Conservation (phyloP, 2,888 invertebrate species). For the Heliconius aoede region DNA sequence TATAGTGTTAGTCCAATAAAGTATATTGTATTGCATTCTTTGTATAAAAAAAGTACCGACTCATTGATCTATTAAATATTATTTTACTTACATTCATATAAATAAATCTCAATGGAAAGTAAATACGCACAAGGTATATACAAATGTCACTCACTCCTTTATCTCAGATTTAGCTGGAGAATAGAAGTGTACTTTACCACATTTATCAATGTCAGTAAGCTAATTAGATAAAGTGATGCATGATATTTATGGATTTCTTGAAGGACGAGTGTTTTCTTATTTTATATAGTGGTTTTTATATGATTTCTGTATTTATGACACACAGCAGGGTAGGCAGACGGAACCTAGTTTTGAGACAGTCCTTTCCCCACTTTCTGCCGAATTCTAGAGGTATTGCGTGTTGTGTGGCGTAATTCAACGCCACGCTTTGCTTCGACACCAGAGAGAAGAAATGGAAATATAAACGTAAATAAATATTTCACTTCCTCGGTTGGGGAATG, state of each 20-base stretch:
- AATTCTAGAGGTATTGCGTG: too few relatives aligned
- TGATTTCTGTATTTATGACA: too few relatives aligned
- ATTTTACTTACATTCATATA: not conserved
- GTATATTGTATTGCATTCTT: not conserved
- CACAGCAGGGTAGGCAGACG: too few relatives aligned
- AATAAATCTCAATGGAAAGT: not conserved
- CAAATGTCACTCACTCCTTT: not conserved
- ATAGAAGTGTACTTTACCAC: not conserved
- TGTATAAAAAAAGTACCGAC: not conserved
- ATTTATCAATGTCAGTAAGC: constrained; percentile 20
- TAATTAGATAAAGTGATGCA: constrained; percentile 27
- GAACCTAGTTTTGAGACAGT: too few relatives aligned
- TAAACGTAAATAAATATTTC: too few relatives aligned
- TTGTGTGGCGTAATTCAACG: too few relatives aligned
- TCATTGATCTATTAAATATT: not conserved
- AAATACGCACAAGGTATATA: not conserved
- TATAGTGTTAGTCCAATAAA: too few relatives aligned
- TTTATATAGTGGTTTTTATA: too few relatives aligned
- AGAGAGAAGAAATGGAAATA: too few relatives aligned
- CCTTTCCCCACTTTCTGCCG: too few relatives aligned
- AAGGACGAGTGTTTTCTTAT: not conserved
- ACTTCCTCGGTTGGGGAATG: too few relatives aligned
- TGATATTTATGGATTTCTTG: constrained; percentile 17
- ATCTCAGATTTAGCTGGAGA: not conserved
- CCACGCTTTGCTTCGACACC: too few relatives aligned